These are phyloP conservation scores for Chionis minor DNA, from an alignment of 2,113 vertebrate species.

Conservation along the genomic window DNA sequence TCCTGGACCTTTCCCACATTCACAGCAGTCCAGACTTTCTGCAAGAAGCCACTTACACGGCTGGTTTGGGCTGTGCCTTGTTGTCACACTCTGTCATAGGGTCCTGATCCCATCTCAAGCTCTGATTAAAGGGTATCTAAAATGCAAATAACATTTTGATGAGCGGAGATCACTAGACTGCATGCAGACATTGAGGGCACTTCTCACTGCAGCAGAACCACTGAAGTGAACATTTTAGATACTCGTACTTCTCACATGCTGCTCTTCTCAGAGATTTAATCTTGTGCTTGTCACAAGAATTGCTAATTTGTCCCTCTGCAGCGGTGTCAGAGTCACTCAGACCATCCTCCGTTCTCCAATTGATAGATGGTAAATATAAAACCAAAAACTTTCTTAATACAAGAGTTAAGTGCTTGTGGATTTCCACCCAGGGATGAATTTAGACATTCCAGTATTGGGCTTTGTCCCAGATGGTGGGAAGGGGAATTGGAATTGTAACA, in stretches of 20 bases:
- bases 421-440: neutral
- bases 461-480: neutral
- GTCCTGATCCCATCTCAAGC: neutral
- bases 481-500: neutral
- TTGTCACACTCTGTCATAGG: neutral
- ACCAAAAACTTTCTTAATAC: neutral
- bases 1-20: neutral
- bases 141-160: neutral
- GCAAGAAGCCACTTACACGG: neutral
- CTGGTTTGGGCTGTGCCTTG: neutral
- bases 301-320: neutral
- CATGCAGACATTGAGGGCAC: neutral
- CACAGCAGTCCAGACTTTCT: neutral
- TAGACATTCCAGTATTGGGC: neutral
- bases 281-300: neutral
- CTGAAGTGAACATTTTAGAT: neutral
- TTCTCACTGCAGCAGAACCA: neutral
- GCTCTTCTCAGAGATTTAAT: neutral
- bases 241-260: neutral
- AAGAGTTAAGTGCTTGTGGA: neutral
- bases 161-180: neutral
- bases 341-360: neutral
- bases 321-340: neutral
- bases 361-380: neutral
- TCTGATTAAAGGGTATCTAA: neutral